Conservation (phyloP, 2,113 vertebrate genomes). For the Lagopus muta region DNA sequence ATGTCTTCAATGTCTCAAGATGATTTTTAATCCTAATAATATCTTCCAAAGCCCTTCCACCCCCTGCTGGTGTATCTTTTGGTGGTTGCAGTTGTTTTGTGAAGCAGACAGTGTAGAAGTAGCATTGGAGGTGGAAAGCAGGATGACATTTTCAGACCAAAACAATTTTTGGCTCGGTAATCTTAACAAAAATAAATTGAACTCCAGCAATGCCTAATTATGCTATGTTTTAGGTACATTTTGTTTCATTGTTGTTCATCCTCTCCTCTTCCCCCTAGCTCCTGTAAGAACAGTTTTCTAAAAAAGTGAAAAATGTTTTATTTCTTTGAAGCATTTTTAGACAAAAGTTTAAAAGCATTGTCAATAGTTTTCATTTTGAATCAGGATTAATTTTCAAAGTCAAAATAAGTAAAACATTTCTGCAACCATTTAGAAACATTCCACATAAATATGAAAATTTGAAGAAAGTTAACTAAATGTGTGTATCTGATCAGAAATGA, state of each 20-base stretch:
- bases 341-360: not conserved
- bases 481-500: not conserved
- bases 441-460: not conserved
- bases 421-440: not conserved
- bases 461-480: not conserved
- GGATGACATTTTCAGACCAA: not conserved
- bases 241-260: not conserved
- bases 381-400: not conserved
- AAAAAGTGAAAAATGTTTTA: not conserved
- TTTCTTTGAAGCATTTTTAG: not conserved
- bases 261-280: too few species aligned
- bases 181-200: not conserved
- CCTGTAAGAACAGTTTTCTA: not conserved
- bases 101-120: not conserved
- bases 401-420: not conserved
- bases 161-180: not conserved
- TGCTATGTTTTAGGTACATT: not conserved
- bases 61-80: not conserved
- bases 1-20: not conserved
- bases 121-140: not conserved
- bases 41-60: not conserved
- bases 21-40: not conserved
- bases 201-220: not conserved
- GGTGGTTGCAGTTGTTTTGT: not conserved
- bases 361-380: not conserved